Percentiles rank a stretch among this genome's conserved stretches.
Evolutionary conservation across 2,888 invertebrate species (phyloP).

Genomic region (Ceramica pisi): DNA sequence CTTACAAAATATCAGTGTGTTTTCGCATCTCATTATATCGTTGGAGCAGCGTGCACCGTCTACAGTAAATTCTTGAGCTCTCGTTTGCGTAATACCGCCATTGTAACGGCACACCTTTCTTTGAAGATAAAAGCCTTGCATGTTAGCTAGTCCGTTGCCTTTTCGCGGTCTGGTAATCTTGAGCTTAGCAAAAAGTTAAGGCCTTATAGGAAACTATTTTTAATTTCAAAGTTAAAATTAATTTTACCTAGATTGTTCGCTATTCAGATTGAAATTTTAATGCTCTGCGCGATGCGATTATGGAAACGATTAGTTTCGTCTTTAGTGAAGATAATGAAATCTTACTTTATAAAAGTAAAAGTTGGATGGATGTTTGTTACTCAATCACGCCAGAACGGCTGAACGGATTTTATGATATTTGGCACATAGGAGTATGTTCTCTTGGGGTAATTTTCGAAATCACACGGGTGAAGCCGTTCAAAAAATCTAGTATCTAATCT

Average conservation of each 20-base stretch:
- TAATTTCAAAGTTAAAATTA: conserved; percentile 62
- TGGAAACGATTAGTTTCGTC: conserved; percentile 27
- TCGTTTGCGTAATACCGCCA: conserved; percentile 81
- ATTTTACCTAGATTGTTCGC: conserved; percentile 44
- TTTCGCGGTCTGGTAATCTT: conserved; percentile 78
- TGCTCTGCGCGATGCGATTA: conserved; percentile 33
- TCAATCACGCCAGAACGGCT: too few species aligned
- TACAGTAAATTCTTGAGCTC: conserved; percentile 80
- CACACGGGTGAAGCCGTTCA: too few species aligned
- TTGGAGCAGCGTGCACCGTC: conserved; percentile 69
- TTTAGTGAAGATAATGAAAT: conserved; percentile 21
- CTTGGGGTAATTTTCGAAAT: too few species aligned
- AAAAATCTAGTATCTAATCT: background rate
- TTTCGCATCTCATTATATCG: conserved; percentile 83
- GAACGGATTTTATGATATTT: too few species aligned
- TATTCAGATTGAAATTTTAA: conserved; percentile 49
- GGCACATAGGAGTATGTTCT: too few species aligned
- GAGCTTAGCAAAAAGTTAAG: conserved; percentile 54
- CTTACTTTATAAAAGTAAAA: too few species aligned
- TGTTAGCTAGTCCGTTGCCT: conserved; percentile 74
- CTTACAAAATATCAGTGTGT: conserved; percentile 71
- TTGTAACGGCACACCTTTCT: conserved; percentile 84
- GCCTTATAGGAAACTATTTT: conserved; percentile 56
- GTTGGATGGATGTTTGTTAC: too few species aligned
- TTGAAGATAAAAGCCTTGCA: conserved; percentile 82